Conservation (phyloP, 2,888 invertebrate species). For the Ariolimax columbianus region DNA sequence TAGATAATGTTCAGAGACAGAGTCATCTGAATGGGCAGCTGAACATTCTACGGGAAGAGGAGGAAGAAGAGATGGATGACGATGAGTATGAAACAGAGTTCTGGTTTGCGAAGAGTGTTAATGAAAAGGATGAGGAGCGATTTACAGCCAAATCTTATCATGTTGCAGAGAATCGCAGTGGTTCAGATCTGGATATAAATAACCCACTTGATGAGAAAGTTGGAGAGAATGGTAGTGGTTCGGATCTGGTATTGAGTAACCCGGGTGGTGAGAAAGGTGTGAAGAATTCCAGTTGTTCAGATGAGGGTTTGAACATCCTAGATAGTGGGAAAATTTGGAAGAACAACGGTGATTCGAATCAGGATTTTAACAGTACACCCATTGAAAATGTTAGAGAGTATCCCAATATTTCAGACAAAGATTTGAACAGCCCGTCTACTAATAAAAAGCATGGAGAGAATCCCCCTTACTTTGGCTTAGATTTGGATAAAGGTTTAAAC, state of each 20-base stretch:
- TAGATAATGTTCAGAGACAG: neutral
- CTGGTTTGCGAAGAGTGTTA: slow-evolving; percentile 12
- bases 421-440: neutral
- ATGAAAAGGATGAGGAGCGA: slow-evolving; percentile 9
- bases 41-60: slow-evolving; percentile 30
- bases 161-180: neutral
- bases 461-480: no score
- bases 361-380: neutral
- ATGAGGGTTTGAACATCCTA: neutral
- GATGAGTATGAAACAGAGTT: neutral
- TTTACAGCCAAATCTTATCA: neutral
- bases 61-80: slow-evolving; percentile 12
- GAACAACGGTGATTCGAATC: neutral
- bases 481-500: no score
- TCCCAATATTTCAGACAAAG: neutral
- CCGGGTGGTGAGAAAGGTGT: neutral
- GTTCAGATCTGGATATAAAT: neutral
- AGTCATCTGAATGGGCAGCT: neutral
- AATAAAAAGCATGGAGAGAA: no score
- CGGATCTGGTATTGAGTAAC: neutral
- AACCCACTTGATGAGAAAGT: neutral
- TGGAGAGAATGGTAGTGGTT: neutral
- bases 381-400: neutral
- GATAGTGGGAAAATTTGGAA: neutral
- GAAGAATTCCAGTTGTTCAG: neutral